Conservation (phyloP, 2,113 vertebrate genomes). For the Spermophilus dauricus region DNA sequence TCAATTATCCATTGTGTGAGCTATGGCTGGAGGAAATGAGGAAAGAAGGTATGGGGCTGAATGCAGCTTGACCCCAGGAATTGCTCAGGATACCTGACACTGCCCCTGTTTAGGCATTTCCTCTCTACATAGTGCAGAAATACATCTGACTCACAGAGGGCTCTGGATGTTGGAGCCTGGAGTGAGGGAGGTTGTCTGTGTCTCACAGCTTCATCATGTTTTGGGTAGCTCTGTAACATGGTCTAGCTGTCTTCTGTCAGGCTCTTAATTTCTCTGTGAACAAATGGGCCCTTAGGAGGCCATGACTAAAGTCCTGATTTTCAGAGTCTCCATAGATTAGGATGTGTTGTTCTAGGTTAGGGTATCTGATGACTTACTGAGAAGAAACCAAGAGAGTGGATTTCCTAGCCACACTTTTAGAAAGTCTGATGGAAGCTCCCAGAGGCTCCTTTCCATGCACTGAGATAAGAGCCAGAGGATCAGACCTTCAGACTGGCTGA, state of each 20-base stretch:
- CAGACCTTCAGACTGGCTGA: not conserved
- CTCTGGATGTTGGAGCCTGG: not conserved
- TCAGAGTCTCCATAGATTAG: not conserved
- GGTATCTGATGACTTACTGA: not conserved
- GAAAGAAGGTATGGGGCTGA: not conserved
- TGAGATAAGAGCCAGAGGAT: not conserved
- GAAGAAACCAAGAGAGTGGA: not conserved
- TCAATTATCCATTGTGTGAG: not conserved
- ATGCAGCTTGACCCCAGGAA: not conserved
- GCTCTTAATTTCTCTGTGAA: constrained; percentile 21
- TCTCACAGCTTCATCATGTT: not conserved
- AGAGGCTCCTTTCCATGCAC: not conserved
- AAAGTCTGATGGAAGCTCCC: not conserved
- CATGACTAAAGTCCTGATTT: not conserved
- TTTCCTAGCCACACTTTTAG: not conserved
- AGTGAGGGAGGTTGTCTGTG: not conserved
- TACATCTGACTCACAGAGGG: not conserved
- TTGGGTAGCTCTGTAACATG: not conserved
- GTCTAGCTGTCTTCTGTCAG: not conserved
- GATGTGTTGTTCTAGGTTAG: not conserved
- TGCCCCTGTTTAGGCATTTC: not conserved
- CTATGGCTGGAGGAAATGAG: not conserved
- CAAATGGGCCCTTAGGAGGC: not conserved
- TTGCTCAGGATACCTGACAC: not conserved
- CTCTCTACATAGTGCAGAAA: not conserved